These are phyloP conservation scores for western clawed frog (Xenopus tropicalis) DNA, from an alignment of 2,113 vertebrate species.

Conservation along the genomic window DNA sequence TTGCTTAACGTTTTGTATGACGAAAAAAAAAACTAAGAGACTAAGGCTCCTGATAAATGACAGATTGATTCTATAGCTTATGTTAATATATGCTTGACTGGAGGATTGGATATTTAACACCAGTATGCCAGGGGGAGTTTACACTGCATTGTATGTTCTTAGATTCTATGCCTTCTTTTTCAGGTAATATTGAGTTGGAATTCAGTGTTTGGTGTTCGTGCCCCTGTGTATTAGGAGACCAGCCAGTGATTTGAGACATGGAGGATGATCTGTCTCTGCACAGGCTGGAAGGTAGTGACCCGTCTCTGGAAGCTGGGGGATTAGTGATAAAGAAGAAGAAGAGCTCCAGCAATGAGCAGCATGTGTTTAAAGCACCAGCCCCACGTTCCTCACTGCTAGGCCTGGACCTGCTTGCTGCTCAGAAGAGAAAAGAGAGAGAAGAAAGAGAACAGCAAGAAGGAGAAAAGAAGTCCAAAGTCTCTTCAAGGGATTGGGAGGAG, in stretches of 20 bases:
- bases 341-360: conserved; percentile 76
- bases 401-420: conserved; percentile 87
- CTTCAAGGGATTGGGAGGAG: conserved; percentile 88
- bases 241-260: conserved; percentile 14
- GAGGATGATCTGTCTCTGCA: conserved; percentile 64
- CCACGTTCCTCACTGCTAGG: conserved; percentile 88
- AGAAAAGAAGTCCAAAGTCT: conserved; percentile 75
- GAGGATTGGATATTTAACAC: no score
- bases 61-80: no score
- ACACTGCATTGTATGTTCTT: no score
- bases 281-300: conserved; percentile 76
- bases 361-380: conserved; percentile 87
- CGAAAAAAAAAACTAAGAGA: no score
- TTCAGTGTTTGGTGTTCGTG: conserved; percentile 31
- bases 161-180: conserved; percentile 14
- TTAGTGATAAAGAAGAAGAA: conserved; percentile 78
- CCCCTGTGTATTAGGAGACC: conserved; percentile 23
- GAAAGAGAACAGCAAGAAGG: conserved; percentile 66
- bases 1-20: no score
- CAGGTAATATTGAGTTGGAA: conserved; percentile 4
- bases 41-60: no score
- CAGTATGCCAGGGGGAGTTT: no score
- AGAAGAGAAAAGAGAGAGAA: conserved; percentile 88
- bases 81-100: no score
- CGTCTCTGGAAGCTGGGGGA: conserved; percentile 72